phyloP scores from a whole-genome alignment of 1,140 invertebrate genomes.

The Aricia agestis region DNA sequence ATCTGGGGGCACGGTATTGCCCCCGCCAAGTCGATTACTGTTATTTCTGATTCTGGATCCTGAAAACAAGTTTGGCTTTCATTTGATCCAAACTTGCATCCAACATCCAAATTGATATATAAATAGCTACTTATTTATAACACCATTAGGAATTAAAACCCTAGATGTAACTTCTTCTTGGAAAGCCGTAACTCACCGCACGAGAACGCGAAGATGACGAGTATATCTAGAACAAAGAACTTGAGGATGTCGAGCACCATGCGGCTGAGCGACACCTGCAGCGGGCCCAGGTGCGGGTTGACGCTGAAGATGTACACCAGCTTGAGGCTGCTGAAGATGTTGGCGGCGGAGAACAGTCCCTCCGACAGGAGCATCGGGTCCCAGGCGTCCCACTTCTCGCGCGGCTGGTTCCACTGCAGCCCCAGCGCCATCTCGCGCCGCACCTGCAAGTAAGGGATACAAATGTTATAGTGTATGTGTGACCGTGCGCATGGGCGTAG shows the following conservation, averaged over 20 bases:
- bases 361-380: constrained; percentile 98
- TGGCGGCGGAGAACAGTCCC: constrained; percentile 96
- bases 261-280: constrained; percentile 96
- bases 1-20: too few species aligned
- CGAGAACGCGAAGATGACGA: constrained; percentile 98
- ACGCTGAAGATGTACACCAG: constrained; percentile 99
- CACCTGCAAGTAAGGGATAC: constrained; percentile 63
- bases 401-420: constrained; percentile 78
- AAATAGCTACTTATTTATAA: too few species aligned
- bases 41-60: too few species aligned
- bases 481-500: too few species aligned
- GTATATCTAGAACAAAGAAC: constrained; percentile 95
- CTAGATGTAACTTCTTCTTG: neutral
- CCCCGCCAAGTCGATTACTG: too few species aligned
- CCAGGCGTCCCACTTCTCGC: constrained; percentile 96
- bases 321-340: constrained; percentile 97
- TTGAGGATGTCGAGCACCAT: constrained; percentile 99
- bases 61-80: too few species aligned
- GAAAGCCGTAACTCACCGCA: constrained; percentile 84
- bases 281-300: constrained; percentile 97
- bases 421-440: constrained; percentile 79
- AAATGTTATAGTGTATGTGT: too few species aligned
- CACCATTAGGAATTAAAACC: too few species aligned
- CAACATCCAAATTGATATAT: too few species aligned
- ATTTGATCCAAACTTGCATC: too few species aligned